Percentiles rank a stretch among this genome's conserved stretches.
These are phyloP conservation scores for Chrysopilus asiliformis DNA, from an alignment of 2,888 invertebrate genomes.

Conservation along the genomic window DNA sequence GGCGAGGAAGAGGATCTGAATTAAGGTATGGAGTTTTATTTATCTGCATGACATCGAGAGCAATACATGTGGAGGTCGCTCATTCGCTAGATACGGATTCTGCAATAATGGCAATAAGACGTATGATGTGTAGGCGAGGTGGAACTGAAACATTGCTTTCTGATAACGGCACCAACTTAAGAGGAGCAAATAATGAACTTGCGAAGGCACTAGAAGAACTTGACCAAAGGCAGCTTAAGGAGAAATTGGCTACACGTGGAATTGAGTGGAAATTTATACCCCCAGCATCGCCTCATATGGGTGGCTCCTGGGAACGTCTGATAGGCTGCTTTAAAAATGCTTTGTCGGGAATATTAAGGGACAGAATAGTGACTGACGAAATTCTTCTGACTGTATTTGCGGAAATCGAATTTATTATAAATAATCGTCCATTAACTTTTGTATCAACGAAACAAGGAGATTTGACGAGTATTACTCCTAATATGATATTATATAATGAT, in stretches of 20 bases:
- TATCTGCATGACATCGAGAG: constrained; percentile 12
- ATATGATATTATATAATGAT: neutral
- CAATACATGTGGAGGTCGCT: constrained; percentile 14
- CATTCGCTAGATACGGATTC: constrained; percentile 18
- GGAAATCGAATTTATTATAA: neutral
- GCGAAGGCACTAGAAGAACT: constrained; percentile 10
- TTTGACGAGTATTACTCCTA: neutral
- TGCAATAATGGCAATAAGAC: constrained; percentile 11
- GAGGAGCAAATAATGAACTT: constrained; percentile 2
- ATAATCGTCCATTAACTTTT: neutral
- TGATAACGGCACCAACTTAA: neutral
- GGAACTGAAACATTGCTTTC: neutral
- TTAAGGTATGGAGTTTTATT: constrained; percentile 11
- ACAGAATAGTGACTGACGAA: neutral
- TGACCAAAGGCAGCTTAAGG: constrained; percentile 6
- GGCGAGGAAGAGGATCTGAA: too few relatives aligned
- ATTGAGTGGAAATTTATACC: neutral
- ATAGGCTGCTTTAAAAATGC: neutral
- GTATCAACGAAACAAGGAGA: neutral
- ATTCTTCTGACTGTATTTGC: neutral
- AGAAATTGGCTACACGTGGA: neutral
- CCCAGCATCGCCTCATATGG: neutral
- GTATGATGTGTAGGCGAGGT: constrained; percentile 5
- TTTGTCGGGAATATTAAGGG: neutral
- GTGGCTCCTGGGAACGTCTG: neutral